A percentile compares a stretch with the other conserved stretches of the same genome.
These are phyloP conservation scores for Eucidaris tribuloides DNA, from an alignment of 35 echinoderm and acorn worm species.

Conservation along the genomic window DNA sequence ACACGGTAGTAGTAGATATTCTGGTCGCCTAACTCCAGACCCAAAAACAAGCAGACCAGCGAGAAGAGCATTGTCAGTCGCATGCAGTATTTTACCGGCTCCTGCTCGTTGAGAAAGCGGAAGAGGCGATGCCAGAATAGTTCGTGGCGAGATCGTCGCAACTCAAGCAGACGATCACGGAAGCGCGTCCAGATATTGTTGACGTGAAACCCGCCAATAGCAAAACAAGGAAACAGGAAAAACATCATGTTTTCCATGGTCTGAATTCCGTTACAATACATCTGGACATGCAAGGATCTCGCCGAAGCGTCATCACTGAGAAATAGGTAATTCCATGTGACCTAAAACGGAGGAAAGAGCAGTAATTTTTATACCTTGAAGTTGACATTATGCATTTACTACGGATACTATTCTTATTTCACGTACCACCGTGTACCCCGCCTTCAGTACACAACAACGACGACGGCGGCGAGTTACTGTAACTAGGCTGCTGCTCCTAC, in stretches of 20 bases:
- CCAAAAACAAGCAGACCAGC: conserved; percentile 50
- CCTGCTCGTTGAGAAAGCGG: too few species aligned
- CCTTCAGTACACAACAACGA: too few species aligned
- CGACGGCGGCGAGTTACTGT: too few species aligned
- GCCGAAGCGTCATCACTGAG: background rate
- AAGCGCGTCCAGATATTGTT: conserved; percentile 33
- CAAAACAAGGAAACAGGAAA: conserved; percentile 1
- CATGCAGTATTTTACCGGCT: background rate
- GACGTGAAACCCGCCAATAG: conserved; percentile 35
- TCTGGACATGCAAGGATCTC: background rate
- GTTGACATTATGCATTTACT: too few species aligned
- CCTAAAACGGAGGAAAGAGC: too few species aligned
- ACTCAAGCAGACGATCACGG: background rate
- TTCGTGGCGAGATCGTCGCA: too few species aligned
- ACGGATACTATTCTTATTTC: too few species aligned
- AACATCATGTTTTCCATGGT: conserved; percentile 45
- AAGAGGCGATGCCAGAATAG: too few species aligned
- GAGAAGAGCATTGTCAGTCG: conserved; percentile 55
- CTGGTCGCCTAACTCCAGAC: conserved; percentile 41
- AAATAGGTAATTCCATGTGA: background rate
- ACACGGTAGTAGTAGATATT: conserved; percentile 18
- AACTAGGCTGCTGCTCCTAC: too few species aligned
- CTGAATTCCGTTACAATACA: conserved; percentile 12
- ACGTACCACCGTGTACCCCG: too few species aligned
- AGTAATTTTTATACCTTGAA: too few species aligned